A percentile compares a stretch with the other conserved stretches of the same genome.
Conservation (phyloP, 2,888 invertebrate genomes). For the Sminthurides aquaticus region DNA sequence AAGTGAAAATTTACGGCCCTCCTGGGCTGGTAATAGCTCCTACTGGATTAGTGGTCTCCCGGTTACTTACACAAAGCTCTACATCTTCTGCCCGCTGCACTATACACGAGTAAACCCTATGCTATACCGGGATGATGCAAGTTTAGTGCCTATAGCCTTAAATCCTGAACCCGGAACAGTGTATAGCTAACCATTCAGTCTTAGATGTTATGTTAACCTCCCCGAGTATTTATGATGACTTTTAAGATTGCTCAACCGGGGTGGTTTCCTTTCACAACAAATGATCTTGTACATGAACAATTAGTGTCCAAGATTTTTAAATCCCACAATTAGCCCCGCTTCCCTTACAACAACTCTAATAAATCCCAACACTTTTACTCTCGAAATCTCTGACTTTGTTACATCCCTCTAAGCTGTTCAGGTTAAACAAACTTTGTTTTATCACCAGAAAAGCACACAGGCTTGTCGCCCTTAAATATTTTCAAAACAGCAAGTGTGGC, state of each 20-base stretch:
- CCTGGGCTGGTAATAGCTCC: constrained; percentile 31
- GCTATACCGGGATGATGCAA: no score
- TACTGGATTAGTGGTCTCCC: neutral
- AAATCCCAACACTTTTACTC: neutral
- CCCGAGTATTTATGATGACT: neutral
- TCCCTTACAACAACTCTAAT: neutral
- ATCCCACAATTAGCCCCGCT: neutral
- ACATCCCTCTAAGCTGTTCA: neutral
- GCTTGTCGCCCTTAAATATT: no score
- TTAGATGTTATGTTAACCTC: no score
- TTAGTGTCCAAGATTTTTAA: neutral
- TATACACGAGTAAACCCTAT: no score
- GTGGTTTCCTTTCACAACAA: neutral
- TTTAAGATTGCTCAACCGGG: neutral
- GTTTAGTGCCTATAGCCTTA: no score
- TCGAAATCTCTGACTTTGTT: neutral
- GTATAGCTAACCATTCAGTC: no score
- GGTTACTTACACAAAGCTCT: neutral
- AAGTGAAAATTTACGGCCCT: constrained; percentile 40
- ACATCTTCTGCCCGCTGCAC: no score
- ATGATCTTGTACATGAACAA: neutral
- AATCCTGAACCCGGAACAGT: no score
- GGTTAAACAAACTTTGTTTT: no score
- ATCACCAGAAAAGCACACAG: no score
- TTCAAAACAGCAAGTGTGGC: no score